A percentile compares a stretch with the other conserved stretches of the same genome.
These are phyloP conservation scores for Synchiropus splendidus DNA, from an alignment of 2,113 vertebrate species.

Conservation along the genomic window DNA sequence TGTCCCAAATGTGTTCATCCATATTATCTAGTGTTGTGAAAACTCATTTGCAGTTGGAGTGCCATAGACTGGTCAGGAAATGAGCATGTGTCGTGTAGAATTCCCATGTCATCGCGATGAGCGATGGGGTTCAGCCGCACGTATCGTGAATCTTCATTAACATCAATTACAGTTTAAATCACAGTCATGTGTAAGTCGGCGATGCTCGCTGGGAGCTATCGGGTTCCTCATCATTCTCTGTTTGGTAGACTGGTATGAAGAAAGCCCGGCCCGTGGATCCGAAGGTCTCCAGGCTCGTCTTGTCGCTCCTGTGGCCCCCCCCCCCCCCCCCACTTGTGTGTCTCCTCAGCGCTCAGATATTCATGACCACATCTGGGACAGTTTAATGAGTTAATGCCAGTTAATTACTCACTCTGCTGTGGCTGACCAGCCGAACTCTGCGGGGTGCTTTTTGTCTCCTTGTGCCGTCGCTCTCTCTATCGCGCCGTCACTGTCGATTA, in stretches of 20 bases:
- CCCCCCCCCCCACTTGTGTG: too few relatives aligned
- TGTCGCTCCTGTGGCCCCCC: too few relatives aligned
- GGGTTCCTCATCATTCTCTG: background rate
- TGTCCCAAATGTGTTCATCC: too few relatives aligned
- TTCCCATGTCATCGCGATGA: slow-evolving; percentile 21
- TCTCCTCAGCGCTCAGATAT: slow-evolving; percentile 48
- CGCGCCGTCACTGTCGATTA: slow-evolving; percentile 49
- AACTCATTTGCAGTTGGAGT: too few relatives aligned
- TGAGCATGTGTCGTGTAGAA: slow-evolving; percentile 3
- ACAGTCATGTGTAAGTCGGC: slow-evolving; percentile 4
- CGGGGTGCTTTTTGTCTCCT: slow-evolving; percentile 6
- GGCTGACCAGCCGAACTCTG: slow-evolving; percentile 54
- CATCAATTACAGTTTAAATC: slow-evolving; percentile 28
- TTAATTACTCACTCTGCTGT: slow-evolving; percentile 69
- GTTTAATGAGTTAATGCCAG: slow-evolving; percentile 72
- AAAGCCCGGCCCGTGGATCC: background rate
- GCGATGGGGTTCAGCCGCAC: slow-evolving; percentile 15
- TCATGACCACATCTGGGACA: slow-evolving; percentile 69
- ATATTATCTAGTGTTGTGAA: too few relatives aligned
- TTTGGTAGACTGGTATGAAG: background rate
- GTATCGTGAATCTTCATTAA: slow-evolving; percentile 24
- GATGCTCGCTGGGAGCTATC: slow-evolving; percentile 10
- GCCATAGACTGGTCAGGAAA: too few relatives aligned
- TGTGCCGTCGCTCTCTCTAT: slow-evolving; percentile 9
- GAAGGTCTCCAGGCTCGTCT: too few relatives aligned